Base-by-base conservation (phyloP, 2,113 vertebrate species). In the Quiscalus mexicanus region DNA sequence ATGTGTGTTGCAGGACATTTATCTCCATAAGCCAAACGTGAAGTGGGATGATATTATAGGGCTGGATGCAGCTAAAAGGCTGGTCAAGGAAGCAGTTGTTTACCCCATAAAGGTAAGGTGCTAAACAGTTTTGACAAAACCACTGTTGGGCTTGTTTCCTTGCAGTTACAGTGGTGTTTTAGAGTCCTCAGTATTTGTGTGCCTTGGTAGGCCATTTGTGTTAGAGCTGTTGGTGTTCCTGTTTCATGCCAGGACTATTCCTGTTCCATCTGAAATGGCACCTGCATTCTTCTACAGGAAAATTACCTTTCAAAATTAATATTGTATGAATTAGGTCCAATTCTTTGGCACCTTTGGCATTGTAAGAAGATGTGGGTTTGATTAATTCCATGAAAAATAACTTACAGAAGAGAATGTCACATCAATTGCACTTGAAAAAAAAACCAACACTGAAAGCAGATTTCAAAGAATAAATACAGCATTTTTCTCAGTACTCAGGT, bases 51-150 rank as follows among this genome's bases (percentile, higher is more conserved):
- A 99, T 97, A 99, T 99, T 97, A 99, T 99, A 87, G 99, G 99
- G 69, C 98, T 99, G 87, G 98, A 99, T 91, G 98, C 99, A 60
- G 99, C 99, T 93, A 99, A 99, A 98, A 99, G 98, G 98, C 98
- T 99, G 95, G 99, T 99, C 97, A 99, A 99, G 97, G 99, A 99
- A 98, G 99, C 99, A 44, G 99, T 99, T 96, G 99, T 99, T 94
- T 99, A 99, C 97, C 99, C 99, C 76, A 99, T 99, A 97, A 98
- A 98, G 98, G 99, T 99, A 96, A 98, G 97, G 42, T 4, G 2
- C 50, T 63, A 56, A 64, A 74, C 10, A 31, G 17, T 28, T 87
- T 41, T 47, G 18, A 45, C 37, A 60, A 85, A 84, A 55, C 10
- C 13, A 15, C 2, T 41, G 79, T 11, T 42, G 73, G 74, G 59